Conservation (phyloP, 2,888 invertebrate species). For the Piscicola geometra region DNA sequence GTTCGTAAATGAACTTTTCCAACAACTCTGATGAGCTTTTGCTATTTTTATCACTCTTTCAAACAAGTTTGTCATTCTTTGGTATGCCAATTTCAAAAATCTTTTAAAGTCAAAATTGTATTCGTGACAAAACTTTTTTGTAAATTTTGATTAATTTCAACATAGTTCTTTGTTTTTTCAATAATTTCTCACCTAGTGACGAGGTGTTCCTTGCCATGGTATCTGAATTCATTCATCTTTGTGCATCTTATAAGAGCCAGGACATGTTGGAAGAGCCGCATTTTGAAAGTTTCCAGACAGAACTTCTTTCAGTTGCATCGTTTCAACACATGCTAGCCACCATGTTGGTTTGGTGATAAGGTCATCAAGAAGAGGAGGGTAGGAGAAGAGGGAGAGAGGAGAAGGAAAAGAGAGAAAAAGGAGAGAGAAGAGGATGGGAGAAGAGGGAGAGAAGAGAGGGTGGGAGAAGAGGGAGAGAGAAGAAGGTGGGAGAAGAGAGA, state of each 20-base stretch:
- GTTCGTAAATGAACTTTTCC: too few species aligned
- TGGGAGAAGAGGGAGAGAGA: not conserved
- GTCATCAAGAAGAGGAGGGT: not conserved
- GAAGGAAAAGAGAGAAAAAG: not conserved
- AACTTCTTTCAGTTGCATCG: conserved; percentile 92
- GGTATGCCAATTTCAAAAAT: too few species aligned
- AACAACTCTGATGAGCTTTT: too few species aligned
- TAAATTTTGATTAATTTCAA: too few species aligned
- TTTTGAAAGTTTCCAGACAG: conserved; percentile 92
- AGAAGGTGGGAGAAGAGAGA: not conserved
- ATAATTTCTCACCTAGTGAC: conserved; percentile 88
- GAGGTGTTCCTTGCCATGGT: too few species aligned
- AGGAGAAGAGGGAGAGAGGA: not conserved
- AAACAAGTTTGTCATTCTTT: too few species aligned
- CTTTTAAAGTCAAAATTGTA: too few species aligned
- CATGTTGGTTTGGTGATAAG: conserved; percentile 70
- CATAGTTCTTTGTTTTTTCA: too few species aligned
- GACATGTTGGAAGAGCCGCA: conserved; percentile 97
- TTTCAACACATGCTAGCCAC: conserved; percentile 92
- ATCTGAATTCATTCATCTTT: not conserved
- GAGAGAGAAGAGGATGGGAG: not conserved
- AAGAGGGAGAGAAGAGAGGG: not conserved
- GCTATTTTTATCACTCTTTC: too few species aligned
- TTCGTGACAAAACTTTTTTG: too few species aligned
- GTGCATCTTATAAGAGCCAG: too few species aligned